Base-by-base conservation (phyloP, 2,113 vertebrate genomes). In the Gyps fulvus region DNA sequence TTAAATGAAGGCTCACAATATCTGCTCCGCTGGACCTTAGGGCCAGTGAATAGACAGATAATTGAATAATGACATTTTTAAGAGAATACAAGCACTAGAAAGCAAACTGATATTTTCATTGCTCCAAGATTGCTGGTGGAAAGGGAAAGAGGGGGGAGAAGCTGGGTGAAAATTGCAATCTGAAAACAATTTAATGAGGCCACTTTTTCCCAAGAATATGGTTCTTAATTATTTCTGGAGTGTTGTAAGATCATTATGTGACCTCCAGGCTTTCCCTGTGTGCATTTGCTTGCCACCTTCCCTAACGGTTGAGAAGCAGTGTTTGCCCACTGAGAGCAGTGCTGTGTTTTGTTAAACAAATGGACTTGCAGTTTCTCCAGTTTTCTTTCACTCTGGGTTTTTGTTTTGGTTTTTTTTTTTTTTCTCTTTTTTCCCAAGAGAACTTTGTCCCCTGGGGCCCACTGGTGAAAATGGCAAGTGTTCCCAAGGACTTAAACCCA, bases 41-140 rank as follows among this genome's bases (percentile, higher is more conserved):
- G 89, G 76, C 93, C 82, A 50, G 27, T 90, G 87, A 97, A 96
- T 95, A 95, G 94, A 72, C 66, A 81, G 83, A 80, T 97, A 96
- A 97, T 97, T 97, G 93, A 98, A 97, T 89, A 96, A 95, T 95
- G 88, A 90, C 52, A 91, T 79, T 95, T 97, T 97, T 95, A 97
- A 91, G 88, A 93, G 85, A 96, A 93, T 14, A 43, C 83, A 92
- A 89, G 45, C 61, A 45, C 91, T 80, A 94, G 95, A 95, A 94
- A 97, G 71, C 70, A 94, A 96, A 95, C 83, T 38, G 45, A 16
- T 94, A 83, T 72, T 76, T 96, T 93, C 66, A 81, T 93, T 87
- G 84, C 63, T 88, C 50, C 70, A 43, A 71, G 82, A 91, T 87
- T 96, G 34, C 34, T 71, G 50, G 62, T 65, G 43, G 76, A 45